These are phyloP conservation scores for Cairina moschata DNA, from an alignment of 2,113 vertebrate species.

Conservation along the genomic window DNA sequence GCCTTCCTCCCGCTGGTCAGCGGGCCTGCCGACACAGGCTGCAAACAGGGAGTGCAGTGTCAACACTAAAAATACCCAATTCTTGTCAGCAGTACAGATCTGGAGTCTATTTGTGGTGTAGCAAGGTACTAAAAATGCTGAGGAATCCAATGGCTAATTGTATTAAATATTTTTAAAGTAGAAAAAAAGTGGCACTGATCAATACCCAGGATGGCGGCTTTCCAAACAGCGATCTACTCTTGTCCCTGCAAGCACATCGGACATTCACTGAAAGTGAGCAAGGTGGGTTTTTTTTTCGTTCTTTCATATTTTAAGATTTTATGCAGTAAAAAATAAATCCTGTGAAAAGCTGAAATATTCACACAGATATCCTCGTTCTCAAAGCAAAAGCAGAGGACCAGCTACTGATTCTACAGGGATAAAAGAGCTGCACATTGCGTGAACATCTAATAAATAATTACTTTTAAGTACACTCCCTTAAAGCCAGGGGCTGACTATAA, in stretches of 20 bases:
- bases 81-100: neutral
- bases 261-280: neutral
- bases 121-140: neutral
- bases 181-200: neutral
- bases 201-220: neutral
- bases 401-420: neutral
- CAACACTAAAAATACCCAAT: neutral
- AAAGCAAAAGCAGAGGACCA: neutral
- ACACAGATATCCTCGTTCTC: neutral
- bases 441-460: neutral
- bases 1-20: neutral
- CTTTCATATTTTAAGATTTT: neutral
- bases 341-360: neutral
- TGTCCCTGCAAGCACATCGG: neutral
- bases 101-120: neutral
- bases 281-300: neutral
- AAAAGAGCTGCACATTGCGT: neutral
- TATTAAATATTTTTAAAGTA: neutral
- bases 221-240: neutral
- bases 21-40: rapidly evolving
- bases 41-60: neutral
- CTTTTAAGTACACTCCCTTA: neutral
- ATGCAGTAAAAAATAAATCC: neutral
- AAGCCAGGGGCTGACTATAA: neutral
- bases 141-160: neutral